Conservation (phyloP, 2,888 invertebrate species). For the Ferdinandea cuprea region DNA sequence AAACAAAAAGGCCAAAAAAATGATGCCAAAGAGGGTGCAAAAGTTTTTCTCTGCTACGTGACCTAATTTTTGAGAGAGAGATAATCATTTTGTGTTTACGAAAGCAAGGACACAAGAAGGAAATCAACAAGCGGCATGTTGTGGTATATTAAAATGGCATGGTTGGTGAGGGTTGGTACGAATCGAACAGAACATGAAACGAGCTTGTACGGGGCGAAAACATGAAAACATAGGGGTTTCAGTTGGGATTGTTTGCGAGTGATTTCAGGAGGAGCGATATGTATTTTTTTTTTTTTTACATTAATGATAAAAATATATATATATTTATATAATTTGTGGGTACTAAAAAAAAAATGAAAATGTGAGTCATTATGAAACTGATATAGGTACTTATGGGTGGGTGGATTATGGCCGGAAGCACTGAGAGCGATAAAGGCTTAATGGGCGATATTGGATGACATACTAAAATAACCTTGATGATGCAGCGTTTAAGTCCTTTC, state of each 20-base stretch:
- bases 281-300: too few species aligned
- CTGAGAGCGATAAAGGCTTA: too few species aligned
- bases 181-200: not conserved
- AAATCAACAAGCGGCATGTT: constrained; percentile 68
- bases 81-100: constrained; percentile 58
- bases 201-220: constrained; percentile 8
- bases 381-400: too few species aligned
- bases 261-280: not conserved
- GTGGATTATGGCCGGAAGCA: too few species aligned
- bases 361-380: too few species aligned
- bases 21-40: constrained; percentile 55
- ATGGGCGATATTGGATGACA: too few species aligned
- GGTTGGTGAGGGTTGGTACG: not conserved
- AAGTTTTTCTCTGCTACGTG: constrained; percentile 65
- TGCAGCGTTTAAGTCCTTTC: too few species aligned
- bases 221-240: constrained; percentile 14
- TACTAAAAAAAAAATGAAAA: too few species aligned
- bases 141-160: constrained; percentile 23
- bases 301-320: too few species aligned
- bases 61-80: constrained; percentile 58
- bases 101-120: constrained; percentile 55
- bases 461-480: too few species aligned
- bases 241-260: too few species aligned
- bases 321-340: too few species aligned
- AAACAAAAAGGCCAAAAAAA: constrained; percentile 4